Conservation (phyloP, 2,113 vertebrate species). For the Amblyopsis rosae region DNA sequence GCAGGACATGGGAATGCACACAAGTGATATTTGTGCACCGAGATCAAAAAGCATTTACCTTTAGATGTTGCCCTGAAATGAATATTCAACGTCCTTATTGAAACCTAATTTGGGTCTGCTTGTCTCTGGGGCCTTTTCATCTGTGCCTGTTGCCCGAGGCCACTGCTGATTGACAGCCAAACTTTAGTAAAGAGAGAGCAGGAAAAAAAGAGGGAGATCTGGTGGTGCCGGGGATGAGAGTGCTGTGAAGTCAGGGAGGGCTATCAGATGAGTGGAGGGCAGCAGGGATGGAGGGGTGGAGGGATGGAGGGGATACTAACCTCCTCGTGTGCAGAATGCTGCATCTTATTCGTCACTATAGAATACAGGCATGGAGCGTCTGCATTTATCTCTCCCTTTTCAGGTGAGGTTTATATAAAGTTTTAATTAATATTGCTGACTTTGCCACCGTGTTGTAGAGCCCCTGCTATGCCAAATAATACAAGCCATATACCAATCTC, state of each 20-base stretch:
- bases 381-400: background rate
- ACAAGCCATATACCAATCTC: too few relatives aligned
- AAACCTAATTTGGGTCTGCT: slow-evolving; percentile 98
- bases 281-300: slow-evolving; percentile 16
- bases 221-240: slow-evolving; percentile 70
- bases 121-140: slow-evolving; percentile 97
- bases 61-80: slow-evolving; percentile 95
- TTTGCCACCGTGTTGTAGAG: too few relatives aligned
- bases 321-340: slow-evolving; percentile 60
- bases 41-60: slow-evolving; percentile 86
- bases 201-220: slow-evolving; percentile 61
- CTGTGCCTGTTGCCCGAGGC: slow-evolving; percentile 93
- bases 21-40: slow-evolving; percentile 82
- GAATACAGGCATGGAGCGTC: background rate
- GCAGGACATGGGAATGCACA: slow-evolving; percentile 80
- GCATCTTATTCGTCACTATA: slow-evolving; percentile 32
- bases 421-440: too few relatives aligned
- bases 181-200: slow-evolving; percentile 80
- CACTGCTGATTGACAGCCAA: slow-evolving; percentile 93
- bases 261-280: slow-evolving; percentile 68
- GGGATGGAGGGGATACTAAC: slow-evolving; percentile 54
- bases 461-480: too few relatives aligned
- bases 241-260: slow-evolving; percentile 60
- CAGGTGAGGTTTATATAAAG: too few relatives aligned
- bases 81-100: slow-evolving; percentile 99